Base-by-base conservation (phyloP, 2,113 vertebrate species). In the Petromus typicus region DNA sequence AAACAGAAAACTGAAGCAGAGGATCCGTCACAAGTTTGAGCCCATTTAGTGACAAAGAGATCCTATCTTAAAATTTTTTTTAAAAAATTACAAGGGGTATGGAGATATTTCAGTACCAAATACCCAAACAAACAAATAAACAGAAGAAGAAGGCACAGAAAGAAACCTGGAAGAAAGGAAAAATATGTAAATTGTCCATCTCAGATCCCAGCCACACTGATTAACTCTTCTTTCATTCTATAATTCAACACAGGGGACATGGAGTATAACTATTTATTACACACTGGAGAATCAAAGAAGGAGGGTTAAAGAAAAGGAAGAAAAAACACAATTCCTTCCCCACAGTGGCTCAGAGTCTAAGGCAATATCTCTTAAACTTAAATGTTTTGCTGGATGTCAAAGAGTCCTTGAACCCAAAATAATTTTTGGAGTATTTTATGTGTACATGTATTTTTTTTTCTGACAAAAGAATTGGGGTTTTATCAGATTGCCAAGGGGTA, bases 341-440 rank as follows among this genome's bases (percentile, higher is more conserved):
- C n/a, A 17, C 11, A 67, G 40, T 10, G 63, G 86, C 30, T 82
- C n/a, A 61, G 23, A 71, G 27, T 80, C 51, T 84, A 61, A 8
- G 2, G 25, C 2, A 76, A 10, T 34, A 56, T 93, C 89, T 89
- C 61, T 93, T 73, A 94, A 93, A 95, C 16, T 82, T 73, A 64
- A 93, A 93, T 61, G 17, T 7, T 87, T 93, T 87, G 11, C 92
- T 54, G 43, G 9, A 64, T 43, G 87, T 23, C 20, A 27, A 61
- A 5, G 9, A 0, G 3, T 57, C 37, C 27, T 67, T 64, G 51
- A 92, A 75, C 9, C 10, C 57, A 95, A 32, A 32, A 71, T 51
- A 61, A 34, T 27, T 80, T 87, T 75, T 80, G 61, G 8, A 71
- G 87, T 87, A 73, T 45, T 81, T 61, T 75, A 45, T 92, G 51